Conservation (phyloP, 2,113 vertebrate genomes). For the Oostethus manadensis region DNA sequence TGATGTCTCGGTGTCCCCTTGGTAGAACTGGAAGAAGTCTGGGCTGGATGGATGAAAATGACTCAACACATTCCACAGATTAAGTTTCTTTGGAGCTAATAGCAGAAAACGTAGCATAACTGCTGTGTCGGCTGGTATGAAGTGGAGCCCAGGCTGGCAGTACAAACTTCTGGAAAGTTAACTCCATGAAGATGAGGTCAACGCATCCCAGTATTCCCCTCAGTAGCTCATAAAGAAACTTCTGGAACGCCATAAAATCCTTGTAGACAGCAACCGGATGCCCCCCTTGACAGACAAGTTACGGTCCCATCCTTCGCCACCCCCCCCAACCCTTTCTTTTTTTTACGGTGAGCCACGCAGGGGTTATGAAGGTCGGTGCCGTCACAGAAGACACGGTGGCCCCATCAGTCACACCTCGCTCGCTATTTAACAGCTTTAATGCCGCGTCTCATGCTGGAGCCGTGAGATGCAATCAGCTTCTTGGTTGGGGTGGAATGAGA, state of each 20-base stretch:
- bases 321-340: too few relatives aligned
- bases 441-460: not conserved
- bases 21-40: too few relatives aligned
- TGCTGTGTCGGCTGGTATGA: not conserved
- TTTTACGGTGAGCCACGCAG: not conserved
- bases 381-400: not conserved
- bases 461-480: not conserved
- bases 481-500: not conserved
- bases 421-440: not conserved
- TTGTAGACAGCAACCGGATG: not conserved
- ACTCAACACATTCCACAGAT: too few relatives aligned
- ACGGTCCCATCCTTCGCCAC: not conserved
- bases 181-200: slow-evolving; percentile 5
- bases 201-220: slow-evolving; percentile 4
- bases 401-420: too few relatives aligned
- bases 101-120: too few relatives aligned
- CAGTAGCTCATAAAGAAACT: slow-evolving; percentile 3
- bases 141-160: not conserved
- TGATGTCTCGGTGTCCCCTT: too few relatives aligned
- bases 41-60: too few relatives aligned
- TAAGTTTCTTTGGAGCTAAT: too few relatives aligned
- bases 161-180: not conserved
- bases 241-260: slow-evolving; percentile 2
- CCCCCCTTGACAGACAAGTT: slow-evolving; percentile 1
- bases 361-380: too few relatives aligned